Evolutionary conservation across 23 tunicate species (phyloP), one percentile per base, ranked within the genome.

Genomic region (Ciona savignyi): DNA sequence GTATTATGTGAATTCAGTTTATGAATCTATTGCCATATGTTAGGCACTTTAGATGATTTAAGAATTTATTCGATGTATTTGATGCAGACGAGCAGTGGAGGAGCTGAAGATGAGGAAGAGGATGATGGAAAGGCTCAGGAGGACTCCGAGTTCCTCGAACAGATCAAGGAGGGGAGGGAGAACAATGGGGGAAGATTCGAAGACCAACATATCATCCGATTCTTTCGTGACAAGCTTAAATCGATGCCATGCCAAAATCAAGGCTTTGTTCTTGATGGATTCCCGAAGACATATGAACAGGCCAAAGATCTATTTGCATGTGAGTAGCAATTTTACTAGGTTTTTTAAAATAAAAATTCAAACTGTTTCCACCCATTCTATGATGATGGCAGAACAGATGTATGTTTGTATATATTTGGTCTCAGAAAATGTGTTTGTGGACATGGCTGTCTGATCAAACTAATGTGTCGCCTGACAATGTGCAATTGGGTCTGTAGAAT

Each of bases 171-270:
- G 51, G 81, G 86, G 86, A 82, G 68, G 66, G 91, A 86, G 62
- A 64, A 64, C 2, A 93, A 93, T 75, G 74, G 74, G 30, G 99
- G 99, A 56, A 69, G 95, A 34, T 65, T 94, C 61, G 99, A 94
- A 33, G 99, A 94, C 60, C 76, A 75, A 34, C 49, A 74, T 27
- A 62, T 94, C 67, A 87, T 94, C 51, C 48, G 78, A 21, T 87
- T 94, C 60, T 82, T 35, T 79, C 67, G 89, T 2, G 85, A 94
- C 64, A 87, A 87, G 72, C 80, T 94, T 2, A 79, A 94, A 29
- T 94, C 99, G 6, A 94, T 86, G 94, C 86, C 91, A 23, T 83
- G 93, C 66, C 95, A 86, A 73, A 94, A 94, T 73, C 93, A 94
- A 62, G 99, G 99, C 6, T 94, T 79, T 75, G 90, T 94, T 27